Evolutionary conservation across 2,113 vertebrate species (phyloP), one percentile per base, ranked within the genome.

Genomic region (Andinoacara biseriatus): DNA sequence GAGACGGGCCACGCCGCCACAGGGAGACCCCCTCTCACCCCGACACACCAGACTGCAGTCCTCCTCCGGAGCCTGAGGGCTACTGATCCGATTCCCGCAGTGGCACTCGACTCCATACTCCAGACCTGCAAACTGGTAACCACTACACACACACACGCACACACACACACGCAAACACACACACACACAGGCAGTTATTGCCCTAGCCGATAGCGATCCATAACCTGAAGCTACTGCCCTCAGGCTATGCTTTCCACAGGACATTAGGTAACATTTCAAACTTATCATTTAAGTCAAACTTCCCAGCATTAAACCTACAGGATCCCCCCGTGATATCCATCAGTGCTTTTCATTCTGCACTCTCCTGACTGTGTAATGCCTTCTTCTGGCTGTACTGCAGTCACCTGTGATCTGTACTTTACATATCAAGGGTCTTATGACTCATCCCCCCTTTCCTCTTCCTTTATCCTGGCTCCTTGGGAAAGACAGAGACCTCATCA

Each of bases 21-120:
- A 99, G n/a, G 92, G 43, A 0, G 97, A 93, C 57, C 97, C 96
- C 85, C 95, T 96, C 86, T 99, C 95, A 0, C 97, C 97, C 74
- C 95, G 96, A 85, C 98, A 99, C 82, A 96, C 96, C 43, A 97
- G 95, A 90, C 95, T 97, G 74, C 98, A 99, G 63, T 98, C 97
- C 92, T 97, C 95, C 0, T 95, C 95, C 7, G 93, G 92, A 0
- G 95, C 89, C 4, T 85, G 84, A 0, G 74, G 78, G 0, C 86
- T 91, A 0, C 96, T 96, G 31, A 99, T 95, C 15, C 87, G 88
- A 93, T 99, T 99, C 80, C 98, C 98, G 0, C 98, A 99, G 94
- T 97, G 98, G 91, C 98, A 99, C 91, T 99, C 98, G 0, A 97
- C 95, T 13, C 98, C 98, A 0, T 95, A 97, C 0, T 97, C 97